Conservation (phyloP, 2,113 vertebrate genomes). For the Athene cunicularia region DNA sequence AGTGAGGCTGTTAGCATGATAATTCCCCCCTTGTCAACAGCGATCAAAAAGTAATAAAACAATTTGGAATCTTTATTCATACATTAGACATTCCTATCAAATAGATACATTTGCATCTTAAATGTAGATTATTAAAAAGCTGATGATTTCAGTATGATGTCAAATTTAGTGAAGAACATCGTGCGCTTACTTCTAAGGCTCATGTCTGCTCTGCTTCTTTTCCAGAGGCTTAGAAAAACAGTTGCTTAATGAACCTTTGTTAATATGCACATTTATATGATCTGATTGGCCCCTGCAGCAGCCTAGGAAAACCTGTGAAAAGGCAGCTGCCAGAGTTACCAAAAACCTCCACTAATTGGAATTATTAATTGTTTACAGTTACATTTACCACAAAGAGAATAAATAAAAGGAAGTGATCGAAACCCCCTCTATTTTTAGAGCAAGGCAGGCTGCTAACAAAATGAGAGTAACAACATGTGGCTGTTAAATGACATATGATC, state of each 20-base stretch:
- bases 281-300: slow-evolving; percentile 50
- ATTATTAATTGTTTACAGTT: slow-evolving; percentile 44
- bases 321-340: not conserved
- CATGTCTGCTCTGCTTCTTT: not conserved
- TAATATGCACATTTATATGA: slow-evolving; percentile 64
- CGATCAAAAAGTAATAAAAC: slow-evolving; percentile 5
- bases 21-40: slow-evolving; percentile 10
- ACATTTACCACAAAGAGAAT: not conserved
- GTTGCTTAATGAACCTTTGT: slow-evolving; percentile 51
- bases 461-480: not conserved
- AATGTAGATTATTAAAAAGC: slow-evolving; percentile 27
- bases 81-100: not conserved
- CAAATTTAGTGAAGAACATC: not conserved
- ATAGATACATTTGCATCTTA: slow-evolving; percentile 35
- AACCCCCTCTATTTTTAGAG: not conserved
- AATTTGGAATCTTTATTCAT: slow-evolving; percentile 45
- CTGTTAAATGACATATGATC: not conserved
- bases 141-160: not conserved
- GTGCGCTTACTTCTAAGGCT: not conserved
- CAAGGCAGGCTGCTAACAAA: not conserved
- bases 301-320: slow-evolving; percentile 29
- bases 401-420: not conserved
- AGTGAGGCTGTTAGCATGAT: not conserved
- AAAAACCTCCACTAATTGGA: not conserved
- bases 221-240: slow-evolving; percentile 47